phyloP scores from a whole-genome alignment of 2,888 invertebrate genomes.

The Phyllotreta striolata region DNA sequence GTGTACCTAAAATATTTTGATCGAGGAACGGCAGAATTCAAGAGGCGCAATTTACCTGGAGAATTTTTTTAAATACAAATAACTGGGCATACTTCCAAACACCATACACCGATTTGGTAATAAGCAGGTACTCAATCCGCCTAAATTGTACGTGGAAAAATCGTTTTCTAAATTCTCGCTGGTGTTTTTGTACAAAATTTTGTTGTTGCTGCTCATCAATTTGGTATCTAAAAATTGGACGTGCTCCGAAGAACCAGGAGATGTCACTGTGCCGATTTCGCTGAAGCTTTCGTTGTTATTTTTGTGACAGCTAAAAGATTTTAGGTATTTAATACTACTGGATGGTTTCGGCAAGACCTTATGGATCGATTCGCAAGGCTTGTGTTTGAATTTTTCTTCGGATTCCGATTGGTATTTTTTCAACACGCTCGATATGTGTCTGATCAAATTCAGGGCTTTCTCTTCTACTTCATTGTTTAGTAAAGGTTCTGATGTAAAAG shows the following conservation, averaged over 20 bases:
- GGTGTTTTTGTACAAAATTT: conserved; percentile 35
- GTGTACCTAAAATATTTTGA: neutral
- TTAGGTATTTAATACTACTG: conserved; percentile 2
- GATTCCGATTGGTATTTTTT: conserved; percentile 13
- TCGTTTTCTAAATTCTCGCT: conserved; percentile 32
- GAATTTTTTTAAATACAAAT: conserved; percentile 24
- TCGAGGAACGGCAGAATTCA: neutral
- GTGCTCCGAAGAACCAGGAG: conserved; percentile 24
- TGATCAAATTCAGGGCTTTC: conserved; percentile 20
- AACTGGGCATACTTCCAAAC: conserved; percentile 30
- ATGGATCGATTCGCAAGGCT: neutral
- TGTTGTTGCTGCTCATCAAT: conserved; percentile 22
- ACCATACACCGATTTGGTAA: conserved; percentile 28
- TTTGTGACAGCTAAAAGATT: conserved; percentile 1
- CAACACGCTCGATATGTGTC: conserved; percentile 14
- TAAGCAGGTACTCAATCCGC: neutral
- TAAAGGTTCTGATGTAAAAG: neutral
- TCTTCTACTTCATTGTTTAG: conserved; percentile 21
- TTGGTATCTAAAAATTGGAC: conserved; percentile 29
- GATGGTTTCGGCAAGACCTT: neutral
- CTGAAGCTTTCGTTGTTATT: neutral
- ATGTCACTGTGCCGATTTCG: neutral
- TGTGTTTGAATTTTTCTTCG: neutral
- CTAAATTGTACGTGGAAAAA: conserved; percentile 30
- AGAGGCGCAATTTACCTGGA: neutral